phyloP scores from a whole-genome alignment of 2,797 vertebrate species.

The Pitangus sulphuratus region DNA sequence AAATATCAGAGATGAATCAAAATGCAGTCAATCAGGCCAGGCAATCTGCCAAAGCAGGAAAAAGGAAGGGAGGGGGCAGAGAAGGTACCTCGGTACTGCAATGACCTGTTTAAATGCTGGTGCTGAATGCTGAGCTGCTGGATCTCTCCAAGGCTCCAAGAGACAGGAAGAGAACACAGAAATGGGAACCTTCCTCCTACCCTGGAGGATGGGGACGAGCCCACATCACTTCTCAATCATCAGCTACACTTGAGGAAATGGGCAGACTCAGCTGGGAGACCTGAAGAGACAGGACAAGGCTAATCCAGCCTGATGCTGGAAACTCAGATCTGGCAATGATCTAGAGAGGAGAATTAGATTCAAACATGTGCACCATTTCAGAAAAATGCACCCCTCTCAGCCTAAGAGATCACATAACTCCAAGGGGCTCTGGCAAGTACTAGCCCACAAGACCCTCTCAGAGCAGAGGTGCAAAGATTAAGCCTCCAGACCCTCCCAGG shows the following conservation, averaged over 20 bases:
- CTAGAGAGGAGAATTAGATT: neutral
- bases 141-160: neutral
- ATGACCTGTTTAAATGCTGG: neutral
- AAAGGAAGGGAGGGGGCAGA: neutral
- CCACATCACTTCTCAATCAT: neutral
- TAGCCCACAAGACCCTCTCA: neutral
- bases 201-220: neutral
- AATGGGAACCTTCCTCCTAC: neutral
- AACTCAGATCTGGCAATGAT: neutral
- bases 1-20: constrained; percentile 39
- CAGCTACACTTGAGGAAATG: neutral
- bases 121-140: neutral
- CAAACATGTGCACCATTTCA: rapidly evolving
- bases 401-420: neutral
- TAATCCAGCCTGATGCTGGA: neutral
- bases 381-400: neutral
- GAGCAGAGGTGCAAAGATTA: neutral
- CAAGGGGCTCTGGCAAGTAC: neutral
- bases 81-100: neutral
- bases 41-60: constrained; percentile 43
- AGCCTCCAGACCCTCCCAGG: neutral
- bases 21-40: constrained; percentile 26
- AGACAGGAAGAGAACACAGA: neutral
- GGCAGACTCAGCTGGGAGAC: neutral
- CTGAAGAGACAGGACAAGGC: neutral